Evolutionary conservation across 2,888 invertebrate genomes (phyloP).

Genomic region (Phengaris alcon): DNA sequence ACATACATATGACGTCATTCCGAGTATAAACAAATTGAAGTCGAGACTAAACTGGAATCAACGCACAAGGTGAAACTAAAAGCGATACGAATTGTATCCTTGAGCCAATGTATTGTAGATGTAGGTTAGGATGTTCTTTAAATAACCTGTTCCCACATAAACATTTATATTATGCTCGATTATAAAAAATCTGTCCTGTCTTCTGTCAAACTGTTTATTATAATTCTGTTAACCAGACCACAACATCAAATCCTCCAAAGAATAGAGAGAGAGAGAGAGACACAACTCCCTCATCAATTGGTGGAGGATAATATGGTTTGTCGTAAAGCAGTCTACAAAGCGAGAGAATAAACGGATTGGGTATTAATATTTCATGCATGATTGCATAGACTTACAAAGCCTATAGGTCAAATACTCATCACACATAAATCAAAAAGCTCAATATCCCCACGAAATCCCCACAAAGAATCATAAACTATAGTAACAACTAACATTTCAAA

Average conservation of each 20-base stretch:
- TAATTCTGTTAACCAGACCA: neutral
- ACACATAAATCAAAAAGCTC: neutral
- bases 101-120: conserved; percentile 9
- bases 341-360: no score
- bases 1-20: conserved; percentile 8
- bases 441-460: neutral
- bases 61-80: conserved; percentile 22
- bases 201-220: neutral
- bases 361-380: neutral
- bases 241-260: no score
- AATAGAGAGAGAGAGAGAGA: no score
- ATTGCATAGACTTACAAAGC: neutral
- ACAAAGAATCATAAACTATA: neutral
- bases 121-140: conserved; percentile 2
- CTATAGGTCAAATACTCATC: neutral
- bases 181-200: neutral
- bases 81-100: conserved; percentile 26
- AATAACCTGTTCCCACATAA: conserved; percentile 13
- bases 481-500: neutral
- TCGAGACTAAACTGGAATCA: conserved; percentile 26
- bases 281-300: neutral
- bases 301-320: no score
- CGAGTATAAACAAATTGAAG: conserved; percentile 3
- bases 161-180: neutral
- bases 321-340: neutral